phyloP scores from a whole-genome alignment of 2,888 invertebrate genomes.

The Caenorhabditis macrosperma region DNA sequence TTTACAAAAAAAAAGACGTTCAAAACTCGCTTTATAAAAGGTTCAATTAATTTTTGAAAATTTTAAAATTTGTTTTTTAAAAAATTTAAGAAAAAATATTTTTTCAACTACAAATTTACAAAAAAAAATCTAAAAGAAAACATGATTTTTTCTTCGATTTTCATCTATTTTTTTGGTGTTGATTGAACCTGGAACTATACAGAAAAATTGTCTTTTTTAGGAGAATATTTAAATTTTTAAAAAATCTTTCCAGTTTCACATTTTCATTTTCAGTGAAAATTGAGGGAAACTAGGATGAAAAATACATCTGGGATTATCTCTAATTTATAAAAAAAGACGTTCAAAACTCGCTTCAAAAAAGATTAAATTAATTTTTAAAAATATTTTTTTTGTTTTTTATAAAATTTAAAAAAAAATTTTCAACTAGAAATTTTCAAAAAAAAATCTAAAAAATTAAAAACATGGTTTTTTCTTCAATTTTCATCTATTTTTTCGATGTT shows the following conservation, averaged over 20 bases:
- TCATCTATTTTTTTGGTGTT: neutral
- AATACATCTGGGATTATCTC: neutral
- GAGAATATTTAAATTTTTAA: neutral
- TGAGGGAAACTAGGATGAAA: neutral
- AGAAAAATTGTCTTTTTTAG: neutral
- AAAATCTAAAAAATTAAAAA: neutral
- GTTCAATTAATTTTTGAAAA: too few relatives aligned
- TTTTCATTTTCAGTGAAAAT: too few relatives aligned
- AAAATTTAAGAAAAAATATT: too few relatives aligned
- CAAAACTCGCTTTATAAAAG: too few relatives aligned
- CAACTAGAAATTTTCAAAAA: neutral
- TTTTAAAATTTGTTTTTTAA: neutral
- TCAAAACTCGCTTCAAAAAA: neutral
- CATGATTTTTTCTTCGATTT: neutral
- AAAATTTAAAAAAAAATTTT: neutral
- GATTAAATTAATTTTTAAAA: slow-evolving; percentile 1
- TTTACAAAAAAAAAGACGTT: too few relatives aligned
- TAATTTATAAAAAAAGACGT: neutral
- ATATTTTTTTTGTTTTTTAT: neutral
- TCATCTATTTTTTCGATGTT: neutral
- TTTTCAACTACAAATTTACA: too few relatives aligned
- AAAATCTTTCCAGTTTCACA: neutral
- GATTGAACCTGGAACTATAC: neutral
- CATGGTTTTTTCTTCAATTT: neutral
- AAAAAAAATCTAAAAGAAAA: neutral